phyloP scores from a whole-genome alignment of 2,888 invertebrate genomes.

The Erebia ligea region DNA sequence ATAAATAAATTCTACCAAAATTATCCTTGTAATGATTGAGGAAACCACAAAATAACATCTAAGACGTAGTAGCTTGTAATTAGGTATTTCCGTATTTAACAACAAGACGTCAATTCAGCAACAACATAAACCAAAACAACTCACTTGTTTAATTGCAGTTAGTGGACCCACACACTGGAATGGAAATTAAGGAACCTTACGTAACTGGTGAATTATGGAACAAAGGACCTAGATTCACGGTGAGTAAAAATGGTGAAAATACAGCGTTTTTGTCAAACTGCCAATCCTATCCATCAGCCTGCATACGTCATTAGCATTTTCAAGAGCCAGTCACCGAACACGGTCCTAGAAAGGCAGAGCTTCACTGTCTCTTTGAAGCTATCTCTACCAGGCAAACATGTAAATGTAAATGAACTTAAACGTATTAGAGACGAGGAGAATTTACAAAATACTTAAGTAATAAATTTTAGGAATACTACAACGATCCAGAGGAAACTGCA shows the following conservation, averaged over 20 bases:
- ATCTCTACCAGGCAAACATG: too few species aligned
- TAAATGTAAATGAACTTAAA: too few species aligned
- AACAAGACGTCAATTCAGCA: neutral
- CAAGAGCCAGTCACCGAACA: too few species aligned
- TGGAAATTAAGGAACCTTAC: conserved; percentile 61
- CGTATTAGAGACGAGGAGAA: too few species aligned
- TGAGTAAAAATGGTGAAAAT: conserved; percentile 45
- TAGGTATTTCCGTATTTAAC: neutral
- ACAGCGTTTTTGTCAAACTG: too few species aligned
- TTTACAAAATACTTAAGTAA: neutral
- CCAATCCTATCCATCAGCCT: too few species aligned
- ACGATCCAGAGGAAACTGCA: conserved; percentile 62
- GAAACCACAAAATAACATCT: conserved; percentile 8
- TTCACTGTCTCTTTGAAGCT: too few species aligned
- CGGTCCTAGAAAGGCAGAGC: too few species aligned
- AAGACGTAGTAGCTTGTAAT: neutral
- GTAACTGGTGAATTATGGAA: conserved; percentile 62
- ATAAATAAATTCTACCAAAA: neutral
- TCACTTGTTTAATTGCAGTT: conserved; percentile 52
- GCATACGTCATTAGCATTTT: too few species aligned
- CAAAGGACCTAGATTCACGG: conserved; percentile 57
- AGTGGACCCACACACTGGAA: conserved; percentile 58
- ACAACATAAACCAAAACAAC: neutral
- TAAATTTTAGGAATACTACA: conserved; percentile 52
- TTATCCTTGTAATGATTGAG: neutral